These are phyloP conservation scores for Smithornis capensis DNA, from an alignment of 2,113 vertebrate genomes.

Conservation along the genomic window DNA sequence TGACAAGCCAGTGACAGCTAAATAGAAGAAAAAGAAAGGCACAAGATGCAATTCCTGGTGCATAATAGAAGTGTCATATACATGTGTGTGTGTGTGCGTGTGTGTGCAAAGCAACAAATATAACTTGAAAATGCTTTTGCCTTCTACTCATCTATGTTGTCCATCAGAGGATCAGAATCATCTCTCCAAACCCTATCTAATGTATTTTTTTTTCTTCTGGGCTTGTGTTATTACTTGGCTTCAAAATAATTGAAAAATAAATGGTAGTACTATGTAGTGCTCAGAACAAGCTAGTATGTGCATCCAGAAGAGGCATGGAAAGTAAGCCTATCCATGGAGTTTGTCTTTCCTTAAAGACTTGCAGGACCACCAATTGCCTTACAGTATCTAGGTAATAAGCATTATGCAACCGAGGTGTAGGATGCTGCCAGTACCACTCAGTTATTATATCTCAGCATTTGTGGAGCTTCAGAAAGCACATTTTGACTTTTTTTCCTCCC, in stretches of 20 bases:
- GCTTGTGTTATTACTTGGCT: background rate
- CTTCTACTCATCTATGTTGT: background rate
- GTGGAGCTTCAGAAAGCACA: background rate
- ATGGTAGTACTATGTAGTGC: background rate
- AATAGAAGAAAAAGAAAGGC: background rate
- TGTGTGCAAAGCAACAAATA: background rate
- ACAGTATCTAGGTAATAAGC: constrained; percentile 51
- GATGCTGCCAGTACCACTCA: background rate
- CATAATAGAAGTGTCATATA: background rate
- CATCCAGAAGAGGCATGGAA: background rate
- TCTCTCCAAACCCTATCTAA: background rate
- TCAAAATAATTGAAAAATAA: background rate
- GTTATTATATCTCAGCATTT: background rate
- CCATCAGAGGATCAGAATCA: background rate
- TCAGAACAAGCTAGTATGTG: background rate
- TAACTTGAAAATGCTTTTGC: background rate
- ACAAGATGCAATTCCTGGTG: background rate
- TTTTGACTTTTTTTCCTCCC: constrained; percentile 22
- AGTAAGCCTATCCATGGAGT: background rate
- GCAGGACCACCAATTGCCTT: constrained; percentile 27
- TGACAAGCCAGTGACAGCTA: background rate
- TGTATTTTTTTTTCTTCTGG: background rate
- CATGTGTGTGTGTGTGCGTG: background rate
- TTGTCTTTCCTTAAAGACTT: constrained; percentile 1
- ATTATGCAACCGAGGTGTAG: constrained; percentile 63